These are phyloP conservation scores for Crepidodera aurea DNA, from an alignment of 2,888 invertebrate species.

Conservation along the genomic window DNA sequence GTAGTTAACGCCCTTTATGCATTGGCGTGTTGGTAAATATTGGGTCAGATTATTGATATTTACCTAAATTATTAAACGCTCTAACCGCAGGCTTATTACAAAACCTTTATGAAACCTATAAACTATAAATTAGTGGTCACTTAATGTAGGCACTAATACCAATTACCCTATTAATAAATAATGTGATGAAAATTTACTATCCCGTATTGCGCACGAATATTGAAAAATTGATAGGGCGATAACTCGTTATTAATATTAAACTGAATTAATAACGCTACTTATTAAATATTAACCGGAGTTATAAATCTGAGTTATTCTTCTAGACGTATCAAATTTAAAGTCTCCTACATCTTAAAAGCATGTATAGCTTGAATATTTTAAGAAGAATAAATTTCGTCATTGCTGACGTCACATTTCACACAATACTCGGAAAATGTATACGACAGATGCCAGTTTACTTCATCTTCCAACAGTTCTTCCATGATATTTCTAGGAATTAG, in stretches of 20 bases:
- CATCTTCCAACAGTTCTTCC: too few relatives aligned
- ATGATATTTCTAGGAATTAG: too few relatives aligned
- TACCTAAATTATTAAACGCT: conserved; percentile 7
- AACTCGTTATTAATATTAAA: neutral
- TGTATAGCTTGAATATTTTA: too few relatives aligned
- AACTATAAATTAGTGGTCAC: conserved; percentile 25
- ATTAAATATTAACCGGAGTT: too few relatives aligned
- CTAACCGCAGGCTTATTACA: conserved; percentile 20
- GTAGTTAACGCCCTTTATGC: neutral
- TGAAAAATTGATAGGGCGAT: neutral
- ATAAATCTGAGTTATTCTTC: too few relatives aligned
- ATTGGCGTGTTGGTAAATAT: conserved; percentile 3
- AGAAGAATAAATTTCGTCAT: too few relatives aligned
- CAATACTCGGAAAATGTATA: too few relatives aligned
- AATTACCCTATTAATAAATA: conserved; percentile 14
- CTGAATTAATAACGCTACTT: too few relatives aligned
- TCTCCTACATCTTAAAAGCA: too few relatives aligned
- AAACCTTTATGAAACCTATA: conserved; percentile 23
- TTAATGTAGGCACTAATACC: conserved; percentile 11
- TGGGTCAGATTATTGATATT: conserved; percentile 4
- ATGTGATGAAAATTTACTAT: neutral
- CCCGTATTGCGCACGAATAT: neutral
- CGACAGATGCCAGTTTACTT: too few relatives aligned
- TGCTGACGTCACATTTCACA: too few relatives aligned
- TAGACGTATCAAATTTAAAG: too few relatives aligned